Evolutionary conservation across 2,797 vertebrate species (phyloP).

Genomic region (Hyperoplus lanceolatus): DNA sequence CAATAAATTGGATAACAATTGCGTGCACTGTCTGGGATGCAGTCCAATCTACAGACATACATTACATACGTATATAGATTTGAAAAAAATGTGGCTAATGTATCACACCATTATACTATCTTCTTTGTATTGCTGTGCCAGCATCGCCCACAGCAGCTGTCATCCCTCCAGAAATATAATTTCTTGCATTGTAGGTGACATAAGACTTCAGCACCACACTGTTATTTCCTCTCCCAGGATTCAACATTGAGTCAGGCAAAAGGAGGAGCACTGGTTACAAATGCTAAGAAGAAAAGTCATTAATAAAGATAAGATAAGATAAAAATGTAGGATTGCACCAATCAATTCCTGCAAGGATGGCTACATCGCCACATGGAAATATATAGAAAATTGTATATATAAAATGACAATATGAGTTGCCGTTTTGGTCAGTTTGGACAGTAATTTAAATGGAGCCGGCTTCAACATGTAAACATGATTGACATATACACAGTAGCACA

Average conservation of each 20-base stretch:
- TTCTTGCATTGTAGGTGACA: neutral
- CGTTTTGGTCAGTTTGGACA: no score
- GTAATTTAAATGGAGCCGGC: neutral
- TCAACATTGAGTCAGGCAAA: neutral
- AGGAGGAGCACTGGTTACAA: neutral
- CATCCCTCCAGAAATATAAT: slow-evolving; percentile 8
- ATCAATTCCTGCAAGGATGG: neutral
- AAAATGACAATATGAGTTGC: no score
- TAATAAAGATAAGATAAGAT: no score
- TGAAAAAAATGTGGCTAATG: no score
- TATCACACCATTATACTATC: neutral
- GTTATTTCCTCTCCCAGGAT: neutral
- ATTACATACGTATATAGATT: no score
- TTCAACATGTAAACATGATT: neutral
- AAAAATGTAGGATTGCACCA: neutral
- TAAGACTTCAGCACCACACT: neutral
- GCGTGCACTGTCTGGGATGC: no score
- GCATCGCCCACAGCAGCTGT: slow-evolving; percentile 11
- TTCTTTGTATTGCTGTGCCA: neutral
- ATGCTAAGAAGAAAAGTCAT: neutral
- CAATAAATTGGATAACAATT: no score
- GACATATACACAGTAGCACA: neutral
- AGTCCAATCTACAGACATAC: no score
- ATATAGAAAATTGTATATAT: no score
- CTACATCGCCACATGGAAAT: no score